Evolutionary conservation across 2,888 invertebrate genomes (phyloP).

Genomic region (Lasioglossum pauxillum): DNA sequence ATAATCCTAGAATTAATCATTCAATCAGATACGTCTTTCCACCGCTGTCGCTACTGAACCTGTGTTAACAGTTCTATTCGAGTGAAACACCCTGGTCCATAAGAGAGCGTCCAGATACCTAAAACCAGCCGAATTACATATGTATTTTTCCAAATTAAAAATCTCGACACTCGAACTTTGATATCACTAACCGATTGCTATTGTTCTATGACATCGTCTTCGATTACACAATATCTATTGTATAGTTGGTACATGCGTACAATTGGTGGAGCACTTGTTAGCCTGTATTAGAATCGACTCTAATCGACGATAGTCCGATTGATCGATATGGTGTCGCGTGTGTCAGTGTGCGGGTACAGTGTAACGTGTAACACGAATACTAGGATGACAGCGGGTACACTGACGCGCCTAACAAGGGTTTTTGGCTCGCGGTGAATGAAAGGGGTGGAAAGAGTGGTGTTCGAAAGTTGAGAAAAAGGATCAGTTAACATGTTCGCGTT

Average conservation of each 20-base stretch:
- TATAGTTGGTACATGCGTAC: not conserved
- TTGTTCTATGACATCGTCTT: not conserved
- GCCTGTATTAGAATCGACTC: constrained; percentile 56
- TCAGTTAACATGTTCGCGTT: constrained; percentile 39
- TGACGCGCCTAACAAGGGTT: constrained; percentile 36
- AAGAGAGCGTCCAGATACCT: not conserved
- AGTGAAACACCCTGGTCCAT: not conserved
- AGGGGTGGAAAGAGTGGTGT: constrained; percentile 25
- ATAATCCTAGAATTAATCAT: not conserved
- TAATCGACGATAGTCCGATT: constrained; percentile 65
- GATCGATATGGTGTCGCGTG: constrained; percentile 59
- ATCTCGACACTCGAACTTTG: not conserved
- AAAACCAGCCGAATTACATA: not conserved
- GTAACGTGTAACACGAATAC: constrained; percentile 51
- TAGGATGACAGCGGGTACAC: constrained; percentile 58
- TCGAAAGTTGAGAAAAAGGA: constrained; percentile 19
- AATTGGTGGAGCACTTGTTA: constrained; percentile 30
- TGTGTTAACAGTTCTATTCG: constrained; percentile 6
- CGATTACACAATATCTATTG: not conserved
- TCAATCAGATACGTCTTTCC: not conserved
- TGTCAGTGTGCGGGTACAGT: constrained; percentile 36
- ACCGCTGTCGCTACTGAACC: not conserved
- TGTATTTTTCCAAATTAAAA: not conserved
- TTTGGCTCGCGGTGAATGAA: constrained; percentile 26
- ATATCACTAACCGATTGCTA: not conserved